These are phyloP conservation scores for Diarsia dahlii DNA, from an alignment of 2,888 invertebrate species.

Conservation along the genomic window DNA sequence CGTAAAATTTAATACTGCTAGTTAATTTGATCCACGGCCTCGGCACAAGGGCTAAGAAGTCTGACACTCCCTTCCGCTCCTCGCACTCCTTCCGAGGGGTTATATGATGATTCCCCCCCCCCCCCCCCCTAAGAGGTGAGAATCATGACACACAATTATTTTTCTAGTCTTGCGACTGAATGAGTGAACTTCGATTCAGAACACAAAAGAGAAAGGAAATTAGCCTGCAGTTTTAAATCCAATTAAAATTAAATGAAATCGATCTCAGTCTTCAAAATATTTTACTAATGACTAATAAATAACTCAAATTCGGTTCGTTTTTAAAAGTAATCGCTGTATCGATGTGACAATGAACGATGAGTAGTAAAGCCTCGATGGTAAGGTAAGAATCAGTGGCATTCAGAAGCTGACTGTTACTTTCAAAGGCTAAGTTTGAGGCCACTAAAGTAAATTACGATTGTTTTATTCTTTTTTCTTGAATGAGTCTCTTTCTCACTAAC, in stretches of 20 bases:
- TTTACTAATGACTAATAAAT: constrained; percentile 24
- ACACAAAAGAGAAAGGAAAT: background rate
- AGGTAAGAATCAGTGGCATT: constrained; percentile 49
- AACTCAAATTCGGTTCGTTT: constrained; percentile 24
- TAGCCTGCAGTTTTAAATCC: background rate
- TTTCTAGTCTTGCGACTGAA: too few relatives aligned
- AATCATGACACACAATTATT: too few relatives aligned
- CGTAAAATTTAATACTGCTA: background rate
- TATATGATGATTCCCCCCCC: too few relatives aligned
- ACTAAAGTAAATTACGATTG: constrained; percentile 10
- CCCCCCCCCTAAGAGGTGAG: too few relatives aligned
- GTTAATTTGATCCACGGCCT: background rate
- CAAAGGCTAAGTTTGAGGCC: constrained; percentile 54
- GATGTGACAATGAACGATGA: constrained; percentile 55
- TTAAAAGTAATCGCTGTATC: constrained; percentile 42
- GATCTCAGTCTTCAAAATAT: constrained; percentile 8
- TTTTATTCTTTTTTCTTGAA: constrained; percentile 19
- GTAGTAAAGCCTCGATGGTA: constrained; percentile 45
- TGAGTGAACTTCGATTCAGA: background rate
- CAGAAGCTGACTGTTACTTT: constrained; percentile 58
- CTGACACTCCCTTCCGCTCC: too few relatives aligned
- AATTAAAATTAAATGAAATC: constrained; percentile 1
- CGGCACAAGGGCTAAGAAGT: too few relatives aligned
- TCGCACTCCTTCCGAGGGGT: too few relatives aligned
- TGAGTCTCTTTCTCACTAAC: background rate